phyloP scores from a whole-genome alignment of 37 sponge, comb jelly and placozoan species.

The Beroe forskalii region DNA sequence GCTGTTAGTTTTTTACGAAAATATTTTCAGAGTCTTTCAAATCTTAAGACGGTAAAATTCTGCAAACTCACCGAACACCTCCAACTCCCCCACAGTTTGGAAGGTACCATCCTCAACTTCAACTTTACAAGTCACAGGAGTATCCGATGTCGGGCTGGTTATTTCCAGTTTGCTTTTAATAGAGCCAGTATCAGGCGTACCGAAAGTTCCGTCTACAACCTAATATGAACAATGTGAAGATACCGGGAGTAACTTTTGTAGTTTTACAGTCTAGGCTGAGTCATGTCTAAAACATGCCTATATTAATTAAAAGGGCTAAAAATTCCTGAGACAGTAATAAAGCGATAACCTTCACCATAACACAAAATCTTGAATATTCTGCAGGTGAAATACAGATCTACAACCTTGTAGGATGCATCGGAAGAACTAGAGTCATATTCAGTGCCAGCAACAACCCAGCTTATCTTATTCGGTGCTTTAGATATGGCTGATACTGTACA shows the following conservation, averaged over 20 bases:
- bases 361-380: no score
- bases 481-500: neutral
- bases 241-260: no score
- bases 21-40: no score
- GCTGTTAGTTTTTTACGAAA: no score
- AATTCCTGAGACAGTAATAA: no score
- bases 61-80: neutral
- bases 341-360: no score
- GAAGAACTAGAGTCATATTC: neutral
- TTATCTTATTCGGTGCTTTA: neutral
- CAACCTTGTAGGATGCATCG: neutral
- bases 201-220: neutral
- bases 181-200: neutral
- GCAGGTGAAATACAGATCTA: no score
- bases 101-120: neutral
- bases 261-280: no score
- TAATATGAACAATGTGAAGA: neutral
- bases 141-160: neutral
- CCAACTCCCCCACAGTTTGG: neutral
- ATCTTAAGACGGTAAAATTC: no score
- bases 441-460: neutral
- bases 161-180: neutral
- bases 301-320: no score
- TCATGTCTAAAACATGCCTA: no score
- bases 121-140: neutral